These are phyloP conservation scores for Ophiothrix spiculata DNA, from an alignment of 35 echinoderm and acorn worm genomes.

Conservation along the genomic window DNA sequence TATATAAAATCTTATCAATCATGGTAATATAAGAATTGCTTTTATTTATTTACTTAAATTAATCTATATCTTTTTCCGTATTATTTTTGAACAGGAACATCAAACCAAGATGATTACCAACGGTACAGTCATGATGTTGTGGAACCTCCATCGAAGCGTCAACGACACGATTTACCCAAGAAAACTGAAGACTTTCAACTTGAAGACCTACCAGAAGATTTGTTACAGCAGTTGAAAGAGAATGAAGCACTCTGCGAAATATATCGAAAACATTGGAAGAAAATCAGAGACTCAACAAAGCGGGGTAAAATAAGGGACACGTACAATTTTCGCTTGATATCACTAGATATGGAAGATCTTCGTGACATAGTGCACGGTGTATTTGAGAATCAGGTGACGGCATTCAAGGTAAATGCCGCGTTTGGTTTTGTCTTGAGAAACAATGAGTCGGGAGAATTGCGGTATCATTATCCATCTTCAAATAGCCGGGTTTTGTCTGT, in stretches of 20 bases:
- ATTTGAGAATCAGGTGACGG: not conserved
- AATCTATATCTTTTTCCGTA: too few relatives aligned
- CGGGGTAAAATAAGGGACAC: not conserved
- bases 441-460: not conserved
- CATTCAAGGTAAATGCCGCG: conserved; percentile 11
- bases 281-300: not conserved
- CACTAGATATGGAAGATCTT: not conserved
- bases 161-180: not conserved
- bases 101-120: not conserved
- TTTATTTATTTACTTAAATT: too few relatives aligned
- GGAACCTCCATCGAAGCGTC: not conserved
- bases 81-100: not conserved
- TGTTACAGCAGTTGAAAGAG: not conserved
- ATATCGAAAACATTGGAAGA: not conserved
- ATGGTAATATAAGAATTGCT: too few relatives aligned
- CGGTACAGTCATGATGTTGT: not conserved
- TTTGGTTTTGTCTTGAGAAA: conserved; percentile 4
- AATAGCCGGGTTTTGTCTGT: conserved; percentile 17
- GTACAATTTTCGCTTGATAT: not conserved
- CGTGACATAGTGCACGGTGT: not conserved
- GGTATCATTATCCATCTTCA: not conserved
- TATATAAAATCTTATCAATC: too few relatives aligned
- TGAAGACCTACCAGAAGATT: not conserved
- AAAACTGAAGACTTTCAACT: too few relatives aligned
- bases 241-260: not conserved